Conservation (phyloP, 2,113 vertebrate genomes). For the Lutjanus erythropterus region DNA sequence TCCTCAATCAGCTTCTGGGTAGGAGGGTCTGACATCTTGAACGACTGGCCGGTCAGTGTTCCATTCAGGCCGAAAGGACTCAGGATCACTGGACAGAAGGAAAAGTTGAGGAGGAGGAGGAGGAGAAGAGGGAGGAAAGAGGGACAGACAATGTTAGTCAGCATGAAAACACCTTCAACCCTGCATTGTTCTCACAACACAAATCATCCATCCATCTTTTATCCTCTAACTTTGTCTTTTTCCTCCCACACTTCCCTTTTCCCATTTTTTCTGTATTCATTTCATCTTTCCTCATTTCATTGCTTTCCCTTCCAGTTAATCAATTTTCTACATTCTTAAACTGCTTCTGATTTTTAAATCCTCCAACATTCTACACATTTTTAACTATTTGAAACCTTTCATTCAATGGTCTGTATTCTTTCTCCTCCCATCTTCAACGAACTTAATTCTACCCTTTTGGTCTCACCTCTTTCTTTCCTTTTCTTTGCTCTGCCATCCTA, state of each 20-base stretch:
- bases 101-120: background rate
- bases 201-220: background rate
- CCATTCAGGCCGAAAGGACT: slow-evolving; percentile 98
- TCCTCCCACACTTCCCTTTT: background rate
- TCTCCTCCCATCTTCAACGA: background rate
- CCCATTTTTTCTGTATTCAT: background rate
- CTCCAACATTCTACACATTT: background rate
- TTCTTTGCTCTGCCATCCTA: background rate
- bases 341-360: background rate
- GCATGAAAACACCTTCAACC: background rate
- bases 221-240: background rate
- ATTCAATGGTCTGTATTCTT: background rate
- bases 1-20: slow-evolving; percentile 98
- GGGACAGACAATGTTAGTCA: slow-evolving; percentile 8
- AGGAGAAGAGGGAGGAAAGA: background rate
- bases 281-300: background rate
- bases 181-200: background rate
- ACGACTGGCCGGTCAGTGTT: slow-evolving; percentile 97
- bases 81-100: slow-evolving; percentile 89
- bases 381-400: background rate
- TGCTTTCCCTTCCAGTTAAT: background rate
- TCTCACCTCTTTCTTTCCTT: background rate
- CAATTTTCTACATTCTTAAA: background rate
- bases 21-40: slow-evolving; percentile 97
- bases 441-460: background rate